Evolutionary conservation across 2,113 vertebrate species (phyloP), one percentile per base, ranked within the genome.

Genomic region (Cricetomys ansorgei): DNA sequence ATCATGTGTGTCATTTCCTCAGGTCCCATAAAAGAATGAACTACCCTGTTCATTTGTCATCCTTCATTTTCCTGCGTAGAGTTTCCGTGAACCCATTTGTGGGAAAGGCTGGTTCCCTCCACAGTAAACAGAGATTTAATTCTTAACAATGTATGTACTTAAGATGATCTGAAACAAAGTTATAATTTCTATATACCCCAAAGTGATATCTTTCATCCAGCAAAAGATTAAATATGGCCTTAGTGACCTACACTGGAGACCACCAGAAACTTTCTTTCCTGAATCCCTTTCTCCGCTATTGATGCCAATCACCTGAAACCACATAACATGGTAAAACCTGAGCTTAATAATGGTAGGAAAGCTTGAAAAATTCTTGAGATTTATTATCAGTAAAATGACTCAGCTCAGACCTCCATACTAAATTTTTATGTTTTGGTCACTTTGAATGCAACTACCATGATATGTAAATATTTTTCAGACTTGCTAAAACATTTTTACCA

Each of bases 361-460:
- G 37, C 64, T 16, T 69, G 29, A 88, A 96, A 85, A 31, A 17
- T 83, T 67, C 19, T 17, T 37, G 0, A 25, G 15, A 75, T 69
- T 91, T 48, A 95, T 67, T 87, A 92, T 92, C 48, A 92, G 75
- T 62, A 89, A 94, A 64, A 73, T 87, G 43, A n/a, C 25, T 87
- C 75, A 48, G 65, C 45, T 70, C 27, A 95, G n/a, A 85, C 29
- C 5, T 64, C 25, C 3, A 11, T 83, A 88, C 62, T 84, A 77
- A n/a, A 43, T 94, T 7, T 64, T 92, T 12, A 70, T 62, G 0
- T 7, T 53, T 84, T 85, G 45, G 50, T 70, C 53, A 57, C 5
- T 57, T 93, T 37, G 19, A 80, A 69, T 89, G n/a, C 5, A 59
- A 89, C 31, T 57, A 45, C 12, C 53, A 17, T 76, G 79, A 55